Conservation (phyloP, 2,888 invertebrate species). For the Dasysyrphus albostriatus region DNA sequence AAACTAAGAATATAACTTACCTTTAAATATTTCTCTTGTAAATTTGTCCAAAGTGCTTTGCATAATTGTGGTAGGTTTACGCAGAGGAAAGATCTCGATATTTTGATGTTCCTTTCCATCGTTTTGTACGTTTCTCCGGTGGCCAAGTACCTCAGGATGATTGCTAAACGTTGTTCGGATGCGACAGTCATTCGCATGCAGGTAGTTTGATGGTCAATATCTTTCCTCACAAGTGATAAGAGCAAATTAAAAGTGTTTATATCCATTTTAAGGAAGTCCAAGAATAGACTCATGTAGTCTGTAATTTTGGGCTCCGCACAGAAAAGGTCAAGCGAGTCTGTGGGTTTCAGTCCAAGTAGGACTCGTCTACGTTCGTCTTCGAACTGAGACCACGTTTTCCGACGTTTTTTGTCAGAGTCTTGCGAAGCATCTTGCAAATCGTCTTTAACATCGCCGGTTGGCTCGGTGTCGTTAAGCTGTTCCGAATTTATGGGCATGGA, state of each 20-base stretch:
- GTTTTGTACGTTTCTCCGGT: conserved; percentile 56
- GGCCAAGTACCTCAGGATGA: conserved; percentile 47
- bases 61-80: conserved; percentile 48
- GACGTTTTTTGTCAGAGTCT: conserved; percentile 47
- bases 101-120: conserved; percentile 50
- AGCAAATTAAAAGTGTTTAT: conserved; percentile 63
- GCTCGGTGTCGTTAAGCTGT: not conserved
- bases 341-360: conserved; percentile 44
- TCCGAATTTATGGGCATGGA: conserved; percentile 1
- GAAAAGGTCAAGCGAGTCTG: conserved; percentile 51
- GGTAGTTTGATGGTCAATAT: conserved; percentile 63
- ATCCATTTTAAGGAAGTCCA: conserved; percentile 61
- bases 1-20: conserved; percentile 38
- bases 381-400: conserved; percentile 58
- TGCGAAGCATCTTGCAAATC: conserved; percentile 8
- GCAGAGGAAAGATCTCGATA: conserved; percentile 59
- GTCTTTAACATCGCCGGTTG: not conserved
- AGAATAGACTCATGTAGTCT: conserved; percentile 67
- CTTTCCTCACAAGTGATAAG: conserved; percentile 47
- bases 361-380: conserved; percentile 65
- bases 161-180: conserved; percentile 57
- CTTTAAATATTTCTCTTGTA: conserved; percentile 62
- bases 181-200: conserved; percentile 72
- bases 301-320: conserved; percentile 67
- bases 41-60: conserved; percentile 59